Evolutionary conservation across 2,888 invertebrate genomes (phyloP).

Genomic region (Meteorus colon): DNA sequence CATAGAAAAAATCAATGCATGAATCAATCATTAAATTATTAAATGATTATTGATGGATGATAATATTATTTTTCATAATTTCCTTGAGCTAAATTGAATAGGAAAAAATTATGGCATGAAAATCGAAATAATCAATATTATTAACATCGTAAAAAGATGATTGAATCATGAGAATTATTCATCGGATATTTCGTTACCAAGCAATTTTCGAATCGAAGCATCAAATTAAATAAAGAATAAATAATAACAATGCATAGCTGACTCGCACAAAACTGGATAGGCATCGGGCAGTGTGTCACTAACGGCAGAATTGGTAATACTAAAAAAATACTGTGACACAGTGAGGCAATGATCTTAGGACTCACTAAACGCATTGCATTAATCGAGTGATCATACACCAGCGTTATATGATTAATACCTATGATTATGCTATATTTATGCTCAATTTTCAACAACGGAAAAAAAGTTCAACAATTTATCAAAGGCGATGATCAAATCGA

Average conservation of each 20-base stretch:
- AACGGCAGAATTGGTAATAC: constrained; percentile 64
- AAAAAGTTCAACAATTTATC: constrained; percentile 7
- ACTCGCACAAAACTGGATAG: constrained; percentile 67
- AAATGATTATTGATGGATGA: too few species aligned
- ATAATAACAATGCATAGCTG: constrained; percentile 45
- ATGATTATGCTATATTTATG: constrained; percentile 31
- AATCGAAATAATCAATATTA: neutral
- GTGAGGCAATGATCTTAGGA: constrained; percentile 71
- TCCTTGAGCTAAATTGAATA: too few species aligned
- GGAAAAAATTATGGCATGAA: too few species aligned
- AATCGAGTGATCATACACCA: neutral
- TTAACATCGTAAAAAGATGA: neutral
- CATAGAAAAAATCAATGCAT: too few species aligned
- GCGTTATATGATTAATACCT: neutral
- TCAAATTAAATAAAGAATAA: constrained; percentile 39
- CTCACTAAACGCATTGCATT: constrained; percentile 54
- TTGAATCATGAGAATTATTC: neutral
- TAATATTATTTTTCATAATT: too few species aligned
- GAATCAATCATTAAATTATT: too few species aligned
- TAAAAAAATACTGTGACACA: constrained; percentile 65
- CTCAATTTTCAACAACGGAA: neutral
- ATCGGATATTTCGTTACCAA: too few species aligned
- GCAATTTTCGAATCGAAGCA: neutral
- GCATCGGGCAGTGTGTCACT: constrained; percentile 70
- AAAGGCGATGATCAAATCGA: constrained; percentile 3